These are phyloP conservation scores for Gryllus longicercus DNA, from an alignment of 2,888 invertebrate species.

Conservation along the genomic window DNA sequence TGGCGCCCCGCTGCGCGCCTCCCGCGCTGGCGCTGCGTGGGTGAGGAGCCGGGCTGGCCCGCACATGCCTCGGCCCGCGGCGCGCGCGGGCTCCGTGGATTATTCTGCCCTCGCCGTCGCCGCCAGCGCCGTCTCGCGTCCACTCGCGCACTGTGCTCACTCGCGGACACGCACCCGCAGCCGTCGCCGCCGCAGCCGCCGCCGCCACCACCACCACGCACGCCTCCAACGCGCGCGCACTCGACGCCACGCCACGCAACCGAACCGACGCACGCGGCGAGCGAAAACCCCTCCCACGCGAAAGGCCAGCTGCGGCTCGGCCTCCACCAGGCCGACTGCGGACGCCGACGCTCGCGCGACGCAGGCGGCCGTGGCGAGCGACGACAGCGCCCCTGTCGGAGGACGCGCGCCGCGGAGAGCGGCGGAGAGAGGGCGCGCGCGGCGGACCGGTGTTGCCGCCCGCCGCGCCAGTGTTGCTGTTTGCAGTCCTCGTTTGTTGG, in stretches of 20 bases:
- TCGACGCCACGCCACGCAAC: not conserved
- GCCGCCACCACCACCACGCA: too few species aligned
- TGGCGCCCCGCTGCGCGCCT: not conserved
- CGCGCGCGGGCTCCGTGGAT: too few species aligned
- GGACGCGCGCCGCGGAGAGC: not conserved
- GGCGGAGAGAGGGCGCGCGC: not conserved
- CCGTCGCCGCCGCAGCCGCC: too few species aligned
- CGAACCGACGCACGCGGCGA: not conserved
- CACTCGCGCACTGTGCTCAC: not conserved
- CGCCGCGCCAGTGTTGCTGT: not conserved
- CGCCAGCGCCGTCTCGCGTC: slow-evolving; percentile 21
- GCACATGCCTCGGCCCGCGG: not conserved
- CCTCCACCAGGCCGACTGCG: not conserved
- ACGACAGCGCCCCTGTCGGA: not conserved
- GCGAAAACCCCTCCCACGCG: not conserved
- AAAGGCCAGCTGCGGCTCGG: not conserved
- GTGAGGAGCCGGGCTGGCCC: not conserved
- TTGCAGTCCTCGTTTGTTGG: not conserved
- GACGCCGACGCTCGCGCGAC: not conserved
- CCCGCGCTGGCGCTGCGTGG: not conserved
- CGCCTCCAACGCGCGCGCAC: not conserved
- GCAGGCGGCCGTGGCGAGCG: not conserved
- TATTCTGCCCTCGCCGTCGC: not conserved
- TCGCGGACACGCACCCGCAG: not conserved
- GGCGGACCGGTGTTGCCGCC: not conserved